Percentiles rank a stretch among this genome's conserved stretches.
Evolutionary conservation across 2,797 vertebrate genomes (phyloP).

Genomic region (Phylloscopus collybita): DNA sequence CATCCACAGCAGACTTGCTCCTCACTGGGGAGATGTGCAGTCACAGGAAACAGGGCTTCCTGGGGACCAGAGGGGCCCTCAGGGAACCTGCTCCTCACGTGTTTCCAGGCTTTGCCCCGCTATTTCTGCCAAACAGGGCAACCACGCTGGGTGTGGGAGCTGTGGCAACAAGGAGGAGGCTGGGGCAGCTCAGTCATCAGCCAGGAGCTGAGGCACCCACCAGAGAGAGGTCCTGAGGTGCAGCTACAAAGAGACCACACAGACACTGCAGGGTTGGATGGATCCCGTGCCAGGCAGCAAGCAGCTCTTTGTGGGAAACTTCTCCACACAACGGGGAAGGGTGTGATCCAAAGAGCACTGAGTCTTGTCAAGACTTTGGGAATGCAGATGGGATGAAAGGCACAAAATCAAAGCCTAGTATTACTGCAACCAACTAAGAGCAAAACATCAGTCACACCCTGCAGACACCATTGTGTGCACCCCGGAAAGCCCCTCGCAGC

Average conservation of each 20-base stretch:
- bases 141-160: rapidly evolving
- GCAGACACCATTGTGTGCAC: background rate
- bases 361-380: background rate
- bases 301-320: background rate
- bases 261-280: rapidly evolving
- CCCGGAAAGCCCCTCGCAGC: background rate
- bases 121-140: background rate
- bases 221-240: background rate
- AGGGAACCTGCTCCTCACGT: background rate
- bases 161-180: background rate
- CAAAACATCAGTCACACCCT: background rate
- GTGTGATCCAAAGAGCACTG: background rate
- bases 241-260: background rate
- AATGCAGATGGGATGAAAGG: background rate
- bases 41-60: background rate
- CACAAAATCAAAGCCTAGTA: background rate
- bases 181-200: background rate
- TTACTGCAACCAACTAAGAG: background rate
- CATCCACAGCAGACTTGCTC: background rate
- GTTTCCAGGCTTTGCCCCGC: background rate
- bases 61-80: background rate
- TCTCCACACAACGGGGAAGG: background rate
- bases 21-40: background rate
- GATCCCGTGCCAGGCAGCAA: background rate
- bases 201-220: background rate